Conservation (phyloP, 2,113 vertebrate species). For the Danio rerio region GRCz12tu NC_133187.1:31963001-31963500, state of each 20-base stretch:
- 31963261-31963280: background rate
- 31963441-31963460: too few relatives aligned
- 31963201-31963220: constrained; percentile 14
- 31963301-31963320: background rate
- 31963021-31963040: constrained; percentile 21
- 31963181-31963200: background rate
- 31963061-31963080: constrained; percentile 58
- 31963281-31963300: constrained; percentile 6
- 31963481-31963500: too few relatives aligned
- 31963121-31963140: background rate
- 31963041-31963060: constrained; percentile 47
- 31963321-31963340: too few relatives aligned
- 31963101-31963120: background rate
- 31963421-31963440: too few relatives aligned
- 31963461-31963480: too few relatives aligned
- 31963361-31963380: too few relatives aligned
- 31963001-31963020: constrained; percentile 29
- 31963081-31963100: constrained; percentile 49
- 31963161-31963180: background rate
- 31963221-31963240: background rate
- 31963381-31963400: too few relatives aligned
- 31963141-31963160: constrained; percentile 1
- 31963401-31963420: too few relatives aligned
- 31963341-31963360: background rate
- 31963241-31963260: constrained; percentile 26